Conservation (phyloP, 2,888 invertebrate genomes). For the Deilephila elpenor region DNA sequence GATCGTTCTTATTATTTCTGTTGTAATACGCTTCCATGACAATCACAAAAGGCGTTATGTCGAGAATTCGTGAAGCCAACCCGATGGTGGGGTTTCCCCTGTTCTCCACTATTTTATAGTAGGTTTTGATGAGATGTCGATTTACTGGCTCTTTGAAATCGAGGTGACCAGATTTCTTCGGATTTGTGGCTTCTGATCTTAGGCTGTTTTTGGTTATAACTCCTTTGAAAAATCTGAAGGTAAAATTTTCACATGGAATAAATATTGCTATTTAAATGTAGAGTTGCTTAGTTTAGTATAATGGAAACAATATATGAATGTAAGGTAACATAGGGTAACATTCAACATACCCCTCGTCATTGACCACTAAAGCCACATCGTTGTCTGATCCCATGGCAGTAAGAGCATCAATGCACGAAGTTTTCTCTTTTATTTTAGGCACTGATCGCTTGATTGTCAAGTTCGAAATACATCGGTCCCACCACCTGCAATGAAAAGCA, state of each 20-base stretch:
- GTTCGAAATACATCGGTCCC: conserved; percentile 80
- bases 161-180: conserved; percentile 80
- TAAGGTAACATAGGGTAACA: neutral
- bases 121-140: conserved; percentile 87
- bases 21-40: conserved; percentile 68
- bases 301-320: neutral
- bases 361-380: conserved; percentile 52
- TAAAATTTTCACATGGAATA: neutral
- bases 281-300: neutral
- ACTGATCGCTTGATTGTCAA: conserved; percentile 49
- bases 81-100: conserved; percentile 84
- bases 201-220: conserved; percentile 77
- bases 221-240: conserved; percentile 54
- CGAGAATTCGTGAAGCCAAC: conserved; percentile 89
- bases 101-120: conserved; percentile 86
- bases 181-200: conserved; percentile 85
- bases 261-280: neutral
- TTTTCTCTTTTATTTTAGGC: conserved; percentile 76
- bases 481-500: conserved; percentile 87
- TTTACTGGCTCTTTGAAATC: conserved; percentile 83
- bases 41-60: conserved; percentile 90
- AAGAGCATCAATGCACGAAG: conserved; percentile 48
- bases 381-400: conserved; percentile 51
- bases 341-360: conserved; percentile 62
- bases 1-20: conserved; percentile 43